These are phyloP conservation scores for Nasonia oneida DNA, from an alignment of 2,888 invertebrate genomes.

Conservation along the genomic window DNA sequence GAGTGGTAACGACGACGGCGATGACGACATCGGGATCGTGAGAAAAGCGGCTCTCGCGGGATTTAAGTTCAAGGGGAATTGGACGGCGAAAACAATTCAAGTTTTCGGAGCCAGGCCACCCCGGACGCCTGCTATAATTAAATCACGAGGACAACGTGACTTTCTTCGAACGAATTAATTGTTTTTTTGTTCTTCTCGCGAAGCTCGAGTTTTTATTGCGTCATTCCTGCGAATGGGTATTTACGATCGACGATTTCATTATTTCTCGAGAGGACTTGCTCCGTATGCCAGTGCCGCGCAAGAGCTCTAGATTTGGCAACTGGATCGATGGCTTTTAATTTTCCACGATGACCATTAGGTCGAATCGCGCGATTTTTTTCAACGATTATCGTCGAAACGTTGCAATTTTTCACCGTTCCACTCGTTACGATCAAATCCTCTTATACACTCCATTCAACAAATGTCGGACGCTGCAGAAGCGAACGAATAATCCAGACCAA, in stretches of 20 bases:
- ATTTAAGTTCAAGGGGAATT: constrained; percentile 50
- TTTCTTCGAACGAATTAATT: constrained; percentile 12
- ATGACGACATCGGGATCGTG: constrained; percentile 21
- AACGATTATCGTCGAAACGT: too few species aligned
- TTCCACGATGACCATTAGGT: not conserved
- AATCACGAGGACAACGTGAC: constrained; percentile 37
- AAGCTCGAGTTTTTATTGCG: not conserved
- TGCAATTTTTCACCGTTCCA: too few species aligned
- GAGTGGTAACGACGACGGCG: constrained; percentile 36
- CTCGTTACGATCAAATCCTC: too few species aligned
- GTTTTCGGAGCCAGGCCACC: constrained; percentile 18
- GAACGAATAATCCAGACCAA: too few species aligned
- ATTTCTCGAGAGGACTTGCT: not conserved
- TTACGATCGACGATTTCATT: not conserved
- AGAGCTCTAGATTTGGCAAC: not conserved
- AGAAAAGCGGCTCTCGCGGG: constrained; percentile 51
- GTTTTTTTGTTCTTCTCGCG: not conserved
- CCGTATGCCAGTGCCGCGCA: not conserved
- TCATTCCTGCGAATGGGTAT: not conserved
- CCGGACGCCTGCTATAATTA: constrained; percentile 18
- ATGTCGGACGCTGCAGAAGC: too few species aligned
- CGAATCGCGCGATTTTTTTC: too few species aligned
- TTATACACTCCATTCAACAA: too few species aligned
- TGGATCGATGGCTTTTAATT: not conserved
- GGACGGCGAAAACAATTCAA: constrained; percentile 52